Conservation (phyloP, 2,797 vertebrate species). For the Oophaga sylvatica region DNA sequence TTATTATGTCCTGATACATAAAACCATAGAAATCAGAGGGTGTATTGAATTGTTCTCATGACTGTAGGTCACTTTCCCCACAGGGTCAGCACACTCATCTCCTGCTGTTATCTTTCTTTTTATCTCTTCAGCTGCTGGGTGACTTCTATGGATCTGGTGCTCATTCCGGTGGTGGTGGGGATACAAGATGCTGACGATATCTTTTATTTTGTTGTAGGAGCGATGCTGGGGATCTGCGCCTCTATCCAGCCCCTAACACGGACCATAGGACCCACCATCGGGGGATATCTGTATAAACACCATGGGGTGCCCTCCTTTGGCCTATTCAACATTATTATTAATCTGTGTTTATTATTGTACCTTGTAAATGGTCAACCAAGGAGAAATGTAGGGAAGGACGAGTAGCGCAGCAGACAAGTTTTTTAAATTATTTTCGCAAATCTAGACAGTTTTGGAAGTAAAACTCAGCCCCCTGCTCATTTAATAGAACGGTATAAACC, state of each 20-base stretch:
- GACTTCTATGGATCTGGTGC: neutral
- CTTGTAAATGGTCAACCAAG: slow-evolving; percentile 71
- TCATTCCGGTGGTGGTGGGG: too few species aligned
- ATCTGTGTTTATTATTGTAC: slow-evolving; percentile 74
- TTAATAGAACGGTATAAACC: neutral
- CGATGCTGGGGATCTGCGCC: slow-evolving; percentile 90
- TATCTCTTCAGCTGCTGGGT: neutral
- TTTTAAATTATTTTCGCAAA: neutral
- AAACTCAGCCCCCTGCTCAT: neutral
- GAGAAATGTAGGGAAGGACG: slow-evolving; percentile 62
- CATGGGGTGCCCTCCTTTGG: slow-evolving; percentile 88
- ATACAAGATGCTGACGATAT: neutral
- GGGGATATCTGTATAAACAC: slow-evolving; percentile 84
- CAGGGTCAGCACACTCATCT: neutral
- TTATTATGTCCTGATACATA: too few species aligned
- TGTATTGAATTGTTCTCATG: neutral
- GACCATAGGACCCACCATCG: slow-evolving; percentile 86
- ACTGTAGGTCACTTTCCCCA: neutral
- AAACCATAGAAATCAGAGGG: too few species aligned
- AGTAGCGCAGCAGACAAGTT: slow-evolving; percentile 27
- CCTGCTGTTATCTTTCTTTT: neutral
- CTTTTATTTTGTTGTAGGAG: slow-evolving; percentile 75
- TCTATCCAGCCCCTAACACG: slow-evolving; percentile 84
- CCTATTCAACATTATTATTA: slow-evolving; percentile 81
- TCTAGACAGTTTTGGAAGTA: neutral